These are phyloP conservation scores for Porites cylindrica DNA, from an alignment of 92 coral and sea anemone genomes.

Conservation along the genomic window DNA sequence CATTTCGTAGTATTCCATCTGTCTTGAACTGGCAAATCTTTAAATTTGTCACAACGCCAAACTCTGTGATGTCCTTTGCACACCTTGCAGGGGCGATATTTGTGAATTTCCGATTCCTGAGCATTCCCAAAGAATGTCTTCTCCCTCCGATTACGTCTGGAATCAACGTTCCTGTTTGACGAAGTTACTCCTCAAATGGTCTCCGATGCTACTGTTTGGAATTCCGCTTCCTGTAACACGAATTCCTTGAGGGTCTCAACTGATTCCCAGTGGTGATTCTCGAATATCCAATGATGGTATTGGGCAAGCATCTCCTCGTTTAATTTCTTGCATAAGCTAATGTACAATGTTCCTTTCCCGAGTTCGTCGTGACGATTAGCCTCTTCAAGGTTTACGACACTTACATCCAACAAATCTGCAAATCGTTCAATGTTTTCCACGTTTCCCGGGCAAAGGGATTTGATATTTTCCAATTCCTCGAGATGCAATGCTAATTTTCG, in stretches of 20 bases:
- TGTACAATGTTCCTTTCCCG: no score
- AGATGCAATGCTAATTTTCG: no score
- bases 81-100: constrained; percentile 38
- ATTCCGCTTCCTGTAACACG: constrained; percentile 11
- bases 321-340: background rate
- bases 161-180: no score
- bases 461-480: no score
- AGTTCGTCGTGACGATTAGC: constrained; percentile 8
- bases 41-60: constrained; percentile 54
- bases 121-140: no score
- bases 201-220: constrained; percentile 58
- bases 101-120: background rate
- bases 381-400: constrained; percentile 59
- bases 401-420: no score
- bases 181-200: background rate
- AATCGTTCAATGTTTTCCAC: no score
- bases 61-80: constrained; percentile 53
- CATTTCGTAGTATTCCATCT: constrained; percentile 63
- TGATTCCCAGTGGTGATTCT: constrained; percentile 58
- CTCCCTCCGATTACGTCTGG: no score
- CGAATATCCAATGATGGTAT: constrained; percentile 68
- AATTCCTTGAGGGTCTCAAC: constrained; percentile 55
- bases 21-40: constrained; percentile 31
- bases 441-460: no score
- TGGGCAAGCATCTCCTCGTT: constrained; percentile 58